Base-by-base conservation (phyloP, 53 echinoderm and acorn worm species). In the Henricia sp. region DNA sequence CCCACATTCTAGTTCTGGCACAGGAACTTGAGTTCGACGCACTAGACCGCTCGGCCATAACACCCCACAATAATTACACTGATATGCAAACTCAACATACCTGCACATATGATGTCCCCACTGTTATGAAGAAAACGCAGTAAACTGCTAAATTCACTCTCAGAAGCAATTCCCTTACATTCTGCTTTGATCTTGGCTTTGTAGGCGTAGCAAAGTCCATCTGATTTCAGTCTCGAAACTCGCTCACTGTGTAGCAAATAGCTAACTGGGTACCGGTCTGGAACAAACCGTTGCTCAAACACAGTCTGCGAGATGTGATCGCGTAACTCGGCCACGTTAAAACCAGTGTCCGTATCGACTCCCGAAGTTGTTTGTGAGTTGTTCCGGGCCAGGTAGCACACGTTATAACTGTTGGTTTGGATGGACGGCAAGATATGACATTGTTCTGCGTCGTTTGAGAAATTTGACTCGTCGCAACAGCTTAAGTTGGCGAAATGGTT, bases 41-140 rank as follows among this genome's bases (percentile, higher is more conserved):
- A n/a, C n/a, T n/a, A n/a, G n/a, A n/a, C n/a, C n/a, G n/a, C n/a
- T n/a, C n/a, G n/a, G n/a, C n/a, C n/a, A n/a, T n/a, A n/a, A n/a
- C n/a, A n/a, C n/a, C n/a, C n/a, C n/a, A n/a, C n/a, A n/a, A n/a
- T n/a, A n/a, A n/a, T n/a, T n/a, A n/a, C n/a, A n/a, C n/a, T n/a
- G 14, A 46, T 10, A 10, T 8, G 17, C 14, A 1, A 67, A 12
- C 19, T n/a, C 2, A 6, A 82, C 82, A 21, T 28, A 86, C 86
- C 86, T 39, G 76, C 53, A 67, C 75, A 86, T 14, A 86, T 28
- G 29, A 86, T 86, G 34, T 86, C 86, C 41, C 86, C 86, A 39
- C 40, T 44, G 76, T 86, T 36, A 35, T 86, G 86, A 55, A 86
- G 66, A 17, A 67, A 86, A 17, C 40, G 33, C 9, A 86, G 86